phyloP scores from a whole-genome alignment of 2,888 invertebrate species.

The Philonicus albiceps region DNA sequence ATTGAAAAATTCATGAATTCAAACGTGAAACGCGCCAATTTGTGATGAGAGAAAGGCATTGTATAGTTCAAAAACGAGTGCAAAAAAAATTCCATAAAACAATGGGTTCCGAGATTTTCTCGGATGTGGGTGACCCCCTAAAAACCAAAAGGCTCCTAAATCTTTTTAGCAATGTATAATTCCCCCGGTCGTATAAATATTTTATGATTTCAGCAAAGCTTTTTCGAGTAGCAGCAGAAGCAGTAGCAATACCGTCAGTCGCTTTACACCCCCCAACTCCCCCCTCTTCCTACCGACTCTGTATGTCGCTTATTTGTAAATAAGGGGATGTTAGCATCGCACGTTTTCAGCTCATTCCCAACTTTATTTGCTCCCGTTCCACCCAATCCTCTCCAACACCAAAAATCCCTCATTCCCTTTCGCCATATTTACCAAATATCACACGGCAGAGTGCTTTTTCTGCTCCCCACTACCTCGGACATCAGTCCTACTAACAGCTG shows the following conservation, averaged over 20 bases:
- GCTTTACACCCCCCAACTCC: no score
- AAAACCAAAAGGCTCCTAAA: background rate
- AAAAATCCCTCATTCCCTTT: background rate
- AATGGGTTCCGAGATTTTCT: background rate
- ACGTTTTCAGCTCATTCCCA: background rate
- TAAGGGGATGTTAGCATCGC: background rate
- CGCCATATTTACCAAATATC: background rate
- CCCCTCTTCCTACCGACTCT: background rate
- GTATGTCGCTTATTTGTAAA: background rate
- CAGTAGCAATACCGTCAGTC: background rate
- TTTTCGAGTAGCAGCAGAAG: background rate
- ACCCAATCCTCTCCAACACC: background rate
- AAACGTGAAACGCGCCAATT: background rate
- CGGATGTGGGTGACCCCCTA: background rate
- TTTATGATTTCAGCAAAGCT: conserved; percentile 13
- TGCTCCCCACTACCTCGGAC: background rate
- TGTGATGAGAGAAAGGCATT: background rate
- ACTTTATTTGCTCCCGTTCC: background rate
- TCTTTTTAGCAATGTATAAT: conserved; percentile 2
- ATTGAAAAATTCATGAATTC: background rate
- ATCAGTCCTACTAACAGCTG: background rate
- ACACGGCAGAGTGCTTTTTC: background rate
- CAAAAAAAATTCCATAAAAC: background rate
- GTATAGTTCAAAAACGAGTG: background rate
- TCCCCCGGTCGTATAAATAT: conserved; percentile 16